Conservation (phyloP, 2,888 invertebrate genomes). For the Volucella inflata region DNA sequence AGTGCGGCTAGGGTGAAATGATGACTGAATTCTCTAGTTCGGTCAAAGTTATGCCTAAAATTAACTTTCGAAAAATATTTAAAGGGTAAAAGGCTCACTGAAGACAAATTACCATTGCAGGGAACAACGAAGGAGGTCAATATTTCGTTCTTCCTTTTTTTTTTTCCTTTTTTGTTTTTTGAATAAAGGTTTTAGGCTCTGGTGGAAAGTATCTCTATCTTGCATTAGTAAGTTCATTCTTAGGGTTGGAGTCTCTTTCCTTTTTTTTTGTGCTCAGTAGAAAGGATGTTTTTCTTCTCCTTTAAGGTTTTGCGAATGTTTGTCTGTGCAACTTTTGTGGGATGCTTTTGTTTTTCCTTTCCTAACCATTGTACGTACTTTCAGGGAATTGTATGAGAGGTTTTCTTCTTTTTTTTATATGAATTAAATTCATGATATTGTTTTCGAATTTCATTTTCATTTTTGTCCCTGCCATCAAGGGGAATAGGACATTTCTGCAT, state of each 20-base stretch:
- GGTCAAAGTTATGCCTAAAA: conserved; percentile 40
- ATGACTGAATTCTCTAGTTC: conserved; percentile 9
- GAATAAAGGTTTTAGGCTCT: conserved; percentile 1
- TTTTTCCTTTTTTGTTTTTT: background rate
- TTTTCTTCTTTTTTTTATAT: background rate
- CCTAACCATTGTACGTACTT: background rate
- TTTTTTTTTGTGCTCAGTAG: conserved; percentile 4
- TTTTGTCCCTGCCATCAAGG: background rate
- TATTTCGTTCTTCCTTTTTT: background rate
- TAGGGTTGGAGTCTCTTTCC: background rate
- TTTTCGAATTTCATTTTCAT: conserved; percentile 28
- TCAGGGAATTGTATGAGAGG: conserved; percentile 1
- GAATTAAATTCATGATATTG: conserved; percentile 23
- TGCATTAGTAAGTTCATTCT: conserved; percentile 24
- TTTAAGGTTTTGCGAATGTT: background rate
- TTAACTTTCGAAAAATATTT: conserved; percentile 46
- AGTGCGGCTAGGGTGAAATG: background rate
- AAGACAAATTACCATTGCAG: conserved; percentile 31
- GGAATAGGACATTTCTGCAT: background rate
- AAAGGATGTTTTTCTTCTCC: background rate
- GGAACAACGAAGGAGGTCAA: background rate
- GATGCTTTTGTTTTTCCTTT: background rate
- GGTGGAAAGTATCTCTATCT: conserved; percentile 1
- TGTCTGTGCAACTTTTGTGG: conserved; percentile 5
- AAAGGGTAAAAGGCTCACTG: conserved; percentile 41